phyloP scores from a whole-genome alignment of 2,113 vertebrate genomes.

The Cacatua alba region DNA sequence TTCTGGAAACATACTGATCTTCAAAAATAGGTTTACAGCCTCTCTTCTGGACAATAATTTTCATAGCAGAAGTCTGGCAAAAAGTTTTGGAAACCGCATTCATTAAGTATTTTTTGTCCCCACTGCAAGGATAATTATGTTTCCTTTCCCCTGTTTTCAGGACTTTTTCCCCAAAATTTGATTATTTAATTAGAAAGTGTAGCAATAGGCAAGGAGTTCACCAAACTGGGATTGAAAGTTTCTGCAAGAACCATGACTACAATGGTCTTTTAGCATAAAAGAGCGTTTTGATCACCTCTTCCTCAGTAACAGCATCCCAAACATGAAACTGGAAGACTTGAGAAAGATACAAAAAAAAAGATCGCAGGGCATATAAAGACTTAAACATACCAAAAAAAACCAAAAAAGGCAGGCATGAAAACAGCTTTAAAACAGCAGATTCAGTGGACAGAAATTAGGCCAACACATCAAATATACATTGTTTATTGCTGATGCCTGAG shows the following conservation, averaged over 20 bases:
- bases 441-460: conserved; percentile 13
- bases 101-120: not conserved
- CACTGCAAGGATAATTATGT: not conserved
- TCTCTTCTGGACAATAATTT: conserved; percentile 50
- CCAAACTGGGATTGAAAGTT: not conserved
- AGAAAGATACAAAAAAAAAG: not conserved
- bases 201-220: not conserved
- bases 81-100: not conserved
- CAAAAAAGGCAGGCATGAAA: not conserved
- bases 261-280: not conserved
- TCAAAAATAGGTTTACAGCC: conserved; percentile 19
- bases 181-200: not conserved
- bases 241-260: not conserved
- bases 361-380: not conserved
- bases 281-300: not conserved
- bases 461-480: conserved; percentile 35
- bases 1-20: conserved; percentile 13
- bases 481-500: conserved; percentile 41
- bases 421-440: not conserved
- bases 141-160: not conserved
- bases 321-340: not conserved
- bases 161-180: not conserved
- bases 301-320: not conserved
- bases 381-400: not conserved
- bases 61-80: conserved; percentile 21